Evolutionary conservation across 2,888 invertebrate species (phyloP).

Genomic region (Orthonevra nobilis): DNA sequence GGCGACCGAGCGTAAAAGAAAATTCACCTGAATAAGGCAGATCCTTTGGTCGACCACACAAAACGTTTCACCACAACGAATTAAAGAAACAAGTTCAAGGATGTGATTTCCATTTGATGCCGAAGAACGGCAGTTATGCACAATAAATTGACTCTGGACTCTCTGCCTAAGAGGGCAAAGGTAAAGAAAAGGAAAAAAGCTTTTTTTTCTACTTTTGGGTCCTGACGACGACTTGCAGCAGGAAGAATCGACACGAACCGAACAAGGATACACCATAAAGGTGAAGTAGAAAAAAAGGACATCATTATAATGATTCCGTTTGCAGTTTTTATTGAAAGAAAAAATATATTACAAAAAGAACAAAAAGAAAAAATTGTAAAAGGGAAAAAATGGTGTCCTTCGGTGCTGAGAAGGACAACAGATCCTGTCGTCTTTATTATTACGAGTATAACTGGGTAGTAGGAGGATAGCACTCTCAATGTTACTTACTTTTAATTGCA

Average conservation of each 20-base stretch:
- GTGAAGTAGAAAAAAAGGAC: conserved; percentile 45
- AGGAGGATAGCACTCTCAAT: conserved; percentile 64
- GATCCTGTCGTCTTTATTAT: conserved; percentile 63
- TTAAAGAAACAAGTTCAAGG: conserved; percentile 58
- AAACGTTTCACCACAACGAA: conserved; percentile 31
- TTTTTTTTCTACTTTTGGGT: no score
- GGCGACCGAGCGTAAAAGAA: conserved; percentile 33
- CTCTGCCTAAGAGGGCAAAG: conserved; percentile 42
- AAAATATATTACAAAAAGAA: conserved; percentile 3
- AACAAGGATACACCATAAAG: conserved; percentile 16
- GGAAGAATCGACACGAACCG: conserved; percentile 30
- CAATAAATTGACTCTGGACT: conserved; percentile 20
- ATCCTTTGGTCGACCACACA: conserved; percentile 13
- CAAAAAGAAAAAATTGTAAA: conserved; percentile 6
- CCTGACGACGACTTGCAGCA: conserved; percentile 48
- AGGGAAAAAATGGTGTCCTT: conserved; percentile 17
- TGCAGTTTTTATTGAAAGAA: conserved; percentile 65
- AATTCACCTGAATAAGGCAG: conserved; percentile 48
- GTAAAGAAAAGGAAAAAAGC: conserved; percentile 48
- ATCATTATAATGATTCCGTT: conserved; percentile 70
- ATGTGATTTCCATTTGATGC: conserved; percentile 51
- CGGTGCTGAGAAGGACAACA: conserved; percentile 50
- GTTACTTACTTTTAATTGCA: conserved; percentile 79
- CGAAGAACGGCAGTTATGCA: conserved; percentile 48
- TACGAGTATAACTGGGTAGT: conserved; percentile 59